Evolutionary conservation across 2,113 vertebrate genomes (phyloP).

Genomic region (Oncorhynchus clarkii): DNA sequence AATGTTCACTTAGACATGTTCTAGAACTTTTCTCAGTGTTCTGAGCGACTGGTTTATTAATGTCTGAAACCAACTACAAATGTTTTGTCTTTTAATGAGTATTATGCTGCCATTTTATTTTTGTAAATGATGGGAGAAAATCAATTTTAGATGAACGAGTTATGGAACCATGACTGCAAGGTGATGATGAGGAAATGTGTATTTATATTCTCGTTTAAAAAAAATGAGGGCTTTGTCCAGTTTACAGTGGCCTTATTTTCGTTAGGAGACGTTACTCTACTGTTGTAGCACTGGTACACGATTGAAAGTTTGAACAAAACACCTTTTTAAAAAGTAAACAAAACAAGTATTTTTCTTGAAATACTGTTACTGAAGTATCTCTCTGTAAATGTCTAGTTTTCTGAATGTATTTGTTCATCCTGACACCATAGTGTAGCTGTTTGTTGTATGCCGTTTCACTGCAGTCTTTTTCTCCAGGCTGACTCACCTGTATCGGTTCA

Average conservation of each 20-base stretch:
- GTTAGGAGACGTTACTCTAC: slow-evolving; percentile 54
- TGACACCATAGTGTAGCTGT: slow-evolving; percentile 44
- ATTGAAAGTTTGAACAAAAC: slow-evolving; percentile 56
- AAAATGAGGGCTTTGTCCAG: slow-evolving; percentile 74
- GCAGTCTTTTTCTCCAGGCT: slow-evolving; percentile 42
- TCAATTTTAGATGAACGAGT: slow-evolving; percentile 33
- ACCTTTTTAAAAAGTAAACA: background rate
- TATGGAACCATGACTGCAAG: background rate
- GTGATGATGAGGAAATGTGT: slow-evolving; percentile 36
- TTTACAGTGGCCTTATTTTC: slow-evolving; percentile 73
- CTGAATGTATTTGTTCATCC: slow-evolving; percentile 72
- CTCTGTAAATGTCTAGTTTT: slow-evolving; percentile 68
- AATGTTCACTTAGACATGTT: slow-evolving; percentile 10
- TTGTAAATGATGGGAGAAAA: slow-evolving; percentile 55
- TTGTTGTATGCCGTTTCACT: slow-evolving; percentile 45
- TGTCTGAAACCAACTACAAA: slow-evolving; percentile 26
- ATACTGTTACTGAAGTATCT: slow-evolving; percentile 60
- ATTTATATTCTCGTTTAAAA: slow-evolving; percentile 41
- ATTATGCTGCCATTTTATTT: slow-evolving; percentile 49
- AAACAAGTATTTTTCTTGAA: slow-evolving; percentile 67
- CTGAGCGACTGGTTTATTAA: slow-evolving; percentile 11
- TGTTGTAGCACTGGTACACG: slow-evolving; percentile 58
- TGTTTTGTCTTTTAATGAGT: slow-evolving; percentile 31
- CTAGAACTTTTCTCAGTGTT: background rate
- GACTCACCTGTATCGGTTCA: slow-evolving; percentile 18